Base-by-base conservation (phyloP, 2,888 invertebrate genomes). In the Mesorhabditis sp. region DNA sequence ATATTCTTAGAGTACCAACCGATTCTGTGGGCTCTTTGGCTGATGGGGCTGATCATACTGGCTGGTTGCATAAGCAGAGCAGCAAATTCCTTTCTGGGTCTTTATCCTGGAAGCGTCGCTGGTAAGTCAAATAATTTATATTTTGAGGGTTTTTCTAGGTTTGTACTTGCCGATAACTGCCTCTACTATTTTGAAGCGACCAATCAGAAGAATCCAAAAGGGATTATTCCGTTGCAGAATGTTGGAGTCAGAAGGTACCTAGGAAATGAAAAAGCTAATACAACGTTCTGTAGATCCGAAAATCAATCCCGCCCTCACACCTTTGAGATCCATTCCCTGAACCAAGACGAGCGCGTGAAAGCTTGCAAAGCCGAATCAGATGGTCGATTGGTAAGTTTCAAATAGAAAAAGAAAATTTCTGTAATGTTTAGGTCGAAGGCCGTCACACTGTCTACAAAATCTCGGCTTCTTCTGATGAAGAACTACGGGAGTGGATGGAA, bases 401-500 rank as follows among this genome's bases (percentile, higher is more conserved):
- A 28, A 28, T 28, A 1, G 28, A 28, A 28, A 28, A 28, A 28
- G 28, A 28, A 28, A 28, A 28, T 28, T 28, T 28, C 28, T 28
- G 28, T 28, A 28, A 28, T 28, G 28, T 28, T 28, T 28, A 28
- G 28, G 91, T 91, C 7, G 91, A 91, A 88, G 91, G 94, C 75
- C 80, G 67, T 75, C 89, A 89, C 81, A 87, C 87, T 63, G 88
- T 88, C 10, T 89, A 89, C 82, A 85, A 96, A 87, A 96, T 98
- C 95, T 95, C 95, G 43, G 96, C 97, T 13, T 91, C 94, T 66
- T 93, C 93, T 66, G 68, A 74, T 62, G 80, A 78, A 43, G 78
- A 78, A 66, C 71, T 77, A 62, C 13, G 74, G 50, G 65, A 61
- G 6, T 70, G 70, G 70, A 67, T 70, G 43, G 70, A 70, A 44